phyloP scores from a whole-genome alignment of 2,888 invertebrate genomes.

The Anagyrus pseudococci region DNA sequence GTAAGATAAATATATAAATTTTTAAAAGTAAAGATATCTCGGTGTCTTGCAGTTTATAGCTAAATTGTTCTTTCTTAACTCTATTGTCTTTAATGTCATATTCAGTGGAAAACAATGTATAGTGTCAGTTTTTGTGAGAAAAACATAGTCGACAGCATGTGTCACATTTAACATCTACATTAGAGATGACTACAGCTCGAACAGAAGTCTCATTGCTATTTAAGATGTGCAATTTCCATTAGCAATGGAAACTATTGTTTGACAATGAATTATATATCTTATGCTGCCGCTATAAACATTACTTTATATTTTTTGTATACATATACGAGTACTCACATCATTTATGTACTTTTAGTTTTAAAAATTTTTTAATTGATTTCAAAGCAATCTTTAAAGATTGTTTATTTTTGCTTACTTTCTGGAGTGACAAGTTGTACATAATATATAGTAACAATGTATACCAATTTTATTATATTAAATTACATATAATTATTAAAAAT shows the following conservation, averaged over 20 bases:
- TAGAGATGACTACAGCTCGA: conserved; percentile 4
- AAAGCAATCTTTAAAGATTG: conserved; percentile 10
- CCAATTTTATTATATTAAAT: conserved; percentile 1
- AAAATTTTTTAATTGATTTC: conserved; percentile 8
- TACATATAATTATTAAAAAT: background rate
- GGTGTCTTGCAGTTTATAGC: conserved; percentile 21
- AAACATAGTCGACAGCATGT: background rate
- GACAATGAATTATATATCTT: conserved; percentile 29
- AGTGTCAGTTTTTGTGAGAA: conserved; percentile 11
- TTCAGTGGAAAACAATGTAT: conserved; percentile 13
- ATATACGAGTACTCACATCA: conserved; percentile 9
- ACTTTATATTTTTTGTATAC: conserved; percentile 34
- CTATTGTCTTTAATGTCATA: conserved; percentile 22
- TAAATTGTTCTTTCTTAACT: conserved; percentile 12
- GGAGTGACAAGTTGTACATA: conserved; percentile 12
- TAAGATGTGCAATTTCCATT: conserved; percentile 19
- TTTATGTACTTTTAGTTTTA: conserved; percentile 32
- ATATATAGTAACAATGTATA: background rate
- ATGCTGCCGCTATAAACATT: conserved; percentile 32
- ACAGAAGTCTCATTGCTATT: conserved; percentile 24
- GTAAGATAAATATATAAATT: conserved; percentile 8
- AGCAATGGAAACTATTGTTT: conserved; percentile 24
- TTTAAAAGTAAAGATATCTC: conserved; percentile 21
- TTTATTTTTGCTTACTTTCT: background rate
- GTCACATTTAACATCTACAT: background rate